Conservation (phyloP, 2,113 vertebrate genomes). For the Cromileptes altivelis region DNA sequence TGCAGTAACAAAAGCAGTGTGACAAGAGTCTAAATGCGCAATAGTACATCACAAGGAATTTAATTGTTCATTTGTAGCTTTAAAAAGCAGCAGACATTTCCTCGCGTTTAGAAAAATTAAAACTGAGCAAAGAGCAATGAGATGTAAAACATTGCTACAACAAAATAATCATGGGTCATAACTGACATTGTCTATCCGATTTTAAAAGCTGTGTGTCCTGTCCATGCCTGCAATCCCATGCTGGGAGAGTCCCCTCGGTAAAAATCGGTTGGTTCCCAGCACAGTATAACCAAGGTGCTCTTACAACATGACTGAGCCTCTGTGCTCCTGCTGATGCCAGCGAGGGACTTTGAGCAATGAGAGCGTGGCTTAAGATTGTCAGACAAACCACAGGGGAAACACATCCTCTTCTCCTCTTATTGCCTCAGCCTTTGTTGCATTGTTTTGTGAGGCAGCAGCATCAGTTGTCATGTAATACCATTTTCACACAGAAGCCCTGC, state of each 20-base stretch:
- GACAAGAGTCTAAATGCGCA: neutral
- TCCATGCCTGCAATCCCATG: neutral
- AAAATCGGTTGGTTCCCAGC: constrained; percentile 39
- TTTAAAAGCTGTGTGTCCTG: neutral
- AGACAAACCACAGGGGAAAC: constrained; percentile 71
- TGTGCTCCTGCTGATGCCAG: constrained; percentile 52
- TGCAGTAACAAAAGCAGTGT: neutral
- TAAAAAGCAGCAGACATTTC: neutral
- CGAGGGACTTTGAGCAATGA: constrained; percentile 67
- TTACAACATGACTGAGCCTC: constrained; percentile 56
- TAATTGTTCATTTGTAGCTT: neutral
- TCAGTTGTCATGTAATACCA: constrained; percentile 53
- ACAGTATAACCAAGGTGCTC: constrained; percentile 36
- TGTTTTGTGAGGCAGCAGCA: constrained; percentile 49
- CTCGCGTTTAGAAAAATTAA: neutral
- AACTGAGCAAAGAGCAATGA: neutral
- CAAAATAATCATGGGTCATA: neutral
- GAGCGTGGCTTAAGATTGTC: constrained; percentile 65
- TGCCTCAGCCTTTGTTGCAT: constrained; percentile 62
- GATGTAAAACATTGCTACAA: neutral
- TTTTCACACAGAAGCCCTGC: constrained; percentile 40
- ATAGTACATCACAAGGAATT: neutral
- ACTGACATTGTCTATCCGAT: neutral
- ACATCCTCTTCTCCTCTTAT: constrained; percentile 62
- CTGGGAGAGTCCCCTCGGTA: constrained; percentile 31